Percentiles rank a stretch among this genome's conserved stretches.
Evolutionary conservation across 1,140 invertebrate species (phyloP).

Genomic region (Agrilus planipennis): DNA sequence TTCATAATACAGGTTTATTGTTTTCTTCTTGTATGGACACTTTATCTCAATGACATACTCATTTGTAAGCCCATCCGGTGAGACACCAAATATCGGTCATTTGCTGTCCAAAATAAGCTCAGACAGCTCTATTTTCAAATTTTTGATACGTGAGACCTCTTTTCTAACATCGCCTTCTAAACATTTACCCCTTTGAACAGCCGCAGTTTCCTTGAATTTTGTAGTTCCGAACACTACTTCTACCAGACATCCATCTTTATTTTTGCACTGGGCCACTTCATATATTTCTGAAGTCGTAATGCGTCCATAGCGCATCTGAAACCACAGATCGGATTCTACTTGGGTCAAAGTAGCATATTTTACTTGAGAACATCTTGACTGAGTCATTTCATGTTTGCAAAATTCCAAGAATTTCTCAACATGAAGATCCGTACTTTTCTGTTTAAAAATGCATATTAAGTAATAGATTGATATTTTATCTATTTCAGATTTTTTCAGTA

Average conservation of each 20-base stretch:
- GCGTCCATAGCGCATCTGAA: constrained; percentile 30
- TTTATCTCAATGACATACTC: constrained; percentile 39
- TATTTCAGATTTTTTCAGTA: no score
- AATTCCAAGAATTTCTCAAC: no score
- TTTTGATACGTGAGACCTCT: constrained; percentile 8
- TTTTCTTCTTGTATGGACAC: constrained; percentile 33
- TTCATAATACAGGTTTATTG: no score
- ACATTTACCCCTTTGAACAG: constrained; percentile 25
- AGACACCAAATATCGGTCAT: constrained; percentile 29
- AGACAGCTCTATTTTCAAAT: constrained; percentile 7
- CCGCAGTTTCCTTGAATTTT: constrained; percentile 22
- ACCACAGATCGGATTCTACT: constrained; percentile 25
- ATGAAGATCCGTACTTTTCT: no score
- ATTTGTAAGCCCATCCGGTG: constrained; percentile 36
- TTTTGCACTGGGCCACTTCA: constrained; percentile 30
- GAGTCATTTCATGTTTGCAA: no score
- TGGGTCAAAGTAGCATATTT: no score
- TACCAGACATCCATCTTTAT: constrained; percentile 24
- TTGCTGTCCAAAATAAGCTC: constrained; percentile 16
- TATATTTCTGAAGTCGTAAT: constrained; percentile 33
- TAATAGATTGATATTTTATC: no score
- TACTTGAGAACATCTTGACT: no score
- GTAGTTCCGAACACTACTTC: constrained; percentile 23
- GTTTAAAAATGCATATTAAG: no score
- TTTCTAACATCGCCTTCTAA: constrained; percentile 26